phyloP scores from a whole-genome alignment of 1,140 invertebrate genomes.

The Drosophila equinoxialis region DNA sequence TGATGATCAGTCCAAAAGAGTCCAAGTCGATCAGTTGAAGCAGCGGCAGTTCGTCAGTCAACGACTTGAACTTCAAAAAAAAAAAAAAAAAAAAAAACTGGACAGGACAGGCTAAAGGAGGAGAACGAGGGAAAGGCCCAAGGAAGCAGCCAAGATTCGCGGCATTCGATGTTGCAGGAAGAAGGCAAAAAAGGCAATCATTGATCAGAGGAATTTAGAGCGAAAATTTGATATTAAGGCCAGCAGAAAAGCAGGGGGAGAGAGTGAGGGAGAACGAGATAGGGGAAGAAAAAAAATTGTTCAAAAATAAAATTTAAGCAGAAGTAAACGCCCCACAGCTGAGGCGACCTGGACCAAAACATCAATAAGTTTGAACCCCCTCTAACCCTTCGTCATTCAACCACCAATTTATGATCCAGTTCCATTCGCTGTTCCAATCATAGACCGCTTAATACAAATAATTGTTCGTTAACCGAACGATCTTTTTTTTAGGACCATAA shows the following conservation, averaged over 20 bases:
- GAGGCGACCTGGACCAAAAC: conserved; percentile 13
- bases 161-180: conserved; percentile 40
- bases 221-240: conserved; percentile 80
- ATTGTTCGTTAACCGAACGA: conserved; percentile 49
- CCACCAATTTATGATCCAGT: conserved; percentile 6
- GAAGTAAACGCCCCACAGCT: conserved; percentile 68
- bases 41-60: conserved; percentile 57
- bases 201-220: conserved; percentile 81
- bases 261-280: conserved; percentile 18
- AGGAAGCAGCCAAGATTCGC: conserved; percentile 8
- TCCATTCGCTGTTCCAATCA: conserved; percentile 9
- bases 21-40: conserved; percentile 52
- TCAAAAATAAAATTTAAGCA: conserved; percentile 74
- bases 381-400: not conserved
- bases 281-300: conserved; percentile 56
- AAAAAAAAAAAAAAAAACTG: conserved; percentile 22
- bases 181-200: conserved; percentile 69
- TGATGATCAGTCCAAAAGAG: conserved; percentile 52
- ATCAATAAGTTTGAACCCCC: not conserved
- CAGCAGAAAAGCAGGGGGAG: conserved; percentile 43
- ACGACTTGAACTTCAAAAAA: conserved; percentile 49
- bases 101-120: not conserved
- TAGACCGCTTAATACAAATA: conserved; percentile 65
- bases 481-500: conserved; percentile 72
- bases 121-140: conserved; percentile 1